Evolutionary conservation across 2,797 vertebrate genomes (phyloP).

Genomic region (Tangara arthus): DNA sequence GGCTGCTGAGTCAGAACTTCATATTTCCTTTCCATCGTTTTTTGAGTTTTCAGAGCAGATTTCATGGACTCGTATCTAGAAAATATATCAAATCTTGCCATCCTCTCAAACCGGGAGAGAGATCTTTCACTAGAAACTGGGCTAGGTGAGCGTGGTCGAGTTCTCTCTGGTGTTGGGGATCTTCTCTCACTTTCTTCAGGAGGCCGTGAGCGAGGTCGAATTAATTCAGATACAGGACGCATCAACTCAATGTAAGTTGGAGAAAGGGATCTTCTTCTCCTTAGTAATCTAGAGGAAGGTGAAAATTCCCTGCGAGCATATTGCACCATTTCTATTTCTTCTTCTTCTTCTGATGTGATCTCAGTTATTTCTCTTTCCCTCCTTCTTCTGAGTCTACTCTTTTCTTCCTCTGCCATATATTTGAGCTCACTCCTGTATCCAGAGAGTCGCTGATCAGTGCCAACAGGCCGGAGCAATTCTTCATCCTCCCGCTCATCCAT

Average conservation of each 20-base stretch:
- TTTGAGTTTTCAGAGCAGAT: slow-evolving; percentile 88
- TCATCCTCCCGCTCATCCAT: slow-evolving; percentile 91
- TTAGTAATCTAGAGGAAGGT: slow-evolving; percentile 83
- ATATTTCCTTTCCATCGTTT: slow-evolving; percentile 83
- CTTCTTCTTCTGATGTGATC: slow-evolving; percentile 78
- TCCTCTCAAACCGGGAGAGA: slow-evolving; percentile 89
- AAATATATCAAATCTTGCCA: slow-evolving; percentile 89
- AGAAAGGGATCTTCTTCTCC: slow-evolving; percentile 92
- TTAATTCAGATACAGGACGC: slow-evolving; percentile 89
- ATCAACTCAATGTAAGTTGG: slow-evolving; percentile 93
- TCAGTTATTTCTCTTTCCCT: slow-evolving; percentile 81
- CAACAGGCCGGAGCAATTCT: slow-evolving; percentile 89
- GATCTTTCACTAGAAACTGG: slow-evolving; percentile 93
- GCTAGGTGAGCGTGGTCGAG: slow-evolving; percentile 95
- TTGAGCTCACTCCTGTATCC: slow-evolving; percentile 90
- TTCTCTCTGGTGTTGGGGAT: slow-evolving; percentile 84
- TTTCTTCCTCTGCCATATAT: slow-evolving; percentile 89
- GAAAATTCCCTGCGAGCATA: slow-evolving; percentile 75
- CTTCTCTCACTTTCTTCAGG: slow-evolving; percentile 81
- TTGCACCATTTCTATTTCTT: slow-evolving; percentile 83
- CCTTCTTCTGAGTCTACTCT: slow-evolving; percentile 78
- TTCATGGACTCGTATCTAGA: slow-evolving; percentile 96
- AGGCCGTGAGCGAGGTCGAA: slow-evolving; percentile 77
- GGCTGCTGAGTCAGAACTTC: slow-evolving; percentile 90
- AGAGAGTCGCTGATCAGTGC: slow-evolving; percentile 82